Conservation (phyloP, 2,888 invertebrate genomes). For the Spilarctia lutea region DNA sequence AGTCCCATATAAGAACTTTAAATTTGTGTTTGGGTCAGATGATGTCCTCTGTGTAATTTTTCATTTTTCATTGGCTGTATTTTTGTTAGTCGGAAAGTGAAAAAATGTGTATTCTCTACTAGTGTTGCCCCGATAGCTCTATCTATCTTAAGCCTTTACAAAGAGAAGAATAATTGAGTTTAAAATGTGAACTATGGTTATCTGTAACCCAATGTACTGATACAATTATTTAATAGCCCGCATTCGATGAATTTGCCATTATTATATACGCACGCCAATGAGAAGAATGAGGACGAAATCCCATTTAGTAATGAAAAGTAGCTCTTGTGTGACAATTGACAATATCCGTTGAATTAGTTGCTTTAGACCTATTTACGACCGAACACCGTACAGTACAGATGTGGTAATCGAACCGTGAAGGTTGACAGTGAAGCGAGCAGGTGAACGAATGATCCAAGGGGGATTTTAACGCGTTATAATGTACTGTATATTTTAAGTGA, state of each 20-base stretch:
- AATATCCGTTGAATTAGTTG: not conserved
- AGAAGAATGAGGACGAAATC: not conserved
- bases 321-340: not conserved
- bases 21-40: not conserved
- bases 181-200: not conserved
- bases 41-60: not conserved
- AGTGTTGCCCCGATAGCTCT: no score
- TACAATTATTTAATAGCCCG: not conserved
- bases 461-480: not conserved
- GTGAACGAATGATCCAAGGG: not conserved
- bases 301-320: not conserved
- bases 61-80: no score
- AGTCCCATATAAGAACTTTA: not conserved
- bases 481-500: no score
- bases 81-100: no score
- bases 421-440: not conserved
- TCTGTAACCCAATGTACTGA: not conserved
- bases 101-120: no score
- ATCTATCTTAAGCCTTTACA: not conserved
- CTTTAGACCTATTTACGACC: not conserved
- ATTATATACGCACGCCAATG: not conserved
- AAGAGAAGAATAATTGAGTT: not conserved
- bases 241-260: not conserved
- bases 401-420: no score
- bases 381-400: not conserved